Conservation (phyloP, 2,113 vertebrate genomes). For the Semnornis frantzii region DNA sequence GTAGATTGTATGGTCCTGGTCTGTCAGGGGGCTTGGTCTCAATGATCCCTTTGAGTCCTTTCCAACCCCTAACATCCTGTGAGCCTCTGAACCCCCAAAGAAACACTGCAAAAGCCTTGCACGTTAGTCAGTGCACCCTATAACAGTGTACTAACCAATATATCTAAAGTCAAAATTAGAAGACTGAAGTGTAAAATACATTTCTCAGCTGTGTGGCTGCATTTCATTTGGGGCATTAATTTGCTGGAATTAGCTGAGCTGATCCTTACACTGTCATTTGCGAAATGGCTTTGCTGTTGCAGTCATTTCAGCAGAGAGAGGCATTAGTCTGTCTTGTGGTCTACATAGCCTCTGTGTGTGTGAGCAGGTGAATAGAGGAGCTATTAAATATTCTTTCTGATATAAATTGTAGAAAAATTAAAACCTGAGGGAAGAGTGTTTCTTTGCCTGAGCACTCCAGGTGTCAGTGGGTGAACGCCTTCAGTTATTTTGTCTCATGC, state of each 20-base stretch:
- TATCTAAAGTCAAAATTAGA: slow-evolving; percentile 47
- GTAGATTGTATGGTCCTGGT: no score
- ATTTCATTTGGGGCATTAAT: slow-evolving; percentile 72
- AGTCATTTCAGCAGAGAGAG: slow-evolving; percentile 65
- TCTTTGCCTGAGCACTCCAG: background rate
- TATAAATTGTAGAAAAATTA: slow-evolving; percentile 59
- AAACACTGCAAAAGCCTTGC: background rate
- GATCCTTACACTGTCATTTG: slow-evolving; percentile 66
- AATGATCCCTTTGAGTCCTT: no score
- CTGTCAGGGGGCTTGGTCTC: no score
- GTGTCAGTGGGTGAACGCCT: background rate
- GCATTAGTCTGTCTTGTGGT: slow-evolving; percentile 63
- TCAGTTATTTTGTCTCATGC: background rate
- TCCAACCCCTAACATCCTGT: no score
- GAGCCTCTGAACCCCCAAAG: background rate
- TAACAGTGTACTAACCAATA: background rate
- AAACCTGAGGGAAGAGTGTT: slow-evolving; percentile 27
- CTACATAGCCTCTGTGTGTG: background rate
- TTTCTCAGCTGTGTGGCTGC: slow-evolving; percentile 50
- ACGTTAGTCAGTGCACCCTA: background rate
- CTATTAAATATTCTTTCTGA: slow-evolving; percentile 51
- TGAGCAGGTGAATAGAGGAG: slow-evolving; percentile 49
- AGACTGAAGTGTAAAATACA: slow-evolving; percentile 32
- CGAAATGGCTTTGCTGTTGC: slow-evolving; percentile 68
- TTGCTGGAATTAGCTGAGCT: slow-evolving; percentile 66